Conservation (phyloP, 2,888 invertebrate species). For the Drosophila mimetica region DNA sequence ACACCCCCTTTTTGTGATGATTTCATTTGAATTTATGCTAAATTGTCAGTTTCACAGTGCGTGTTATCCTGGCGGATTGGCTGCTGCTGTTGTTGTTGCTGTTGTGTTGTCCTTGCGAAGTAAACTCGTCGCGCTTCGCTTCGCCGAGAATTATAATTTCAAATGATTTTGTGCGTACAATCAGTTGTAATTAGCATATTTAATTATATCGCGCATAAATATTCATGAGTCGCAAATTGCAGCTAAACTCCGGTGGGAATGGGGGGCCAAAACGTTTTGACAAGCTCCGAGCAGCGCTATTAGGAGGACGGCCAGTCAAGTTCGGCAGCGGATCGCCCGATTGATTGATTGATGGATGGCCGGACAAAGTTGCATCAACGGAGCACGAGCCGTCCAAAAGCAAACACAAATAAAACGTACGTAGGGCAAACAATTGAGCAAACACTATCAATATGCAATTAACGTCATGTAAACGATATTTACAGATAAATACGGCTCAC, state of each 20-base stretch:
- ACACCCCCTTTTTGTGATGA: constrained; percentile 49
- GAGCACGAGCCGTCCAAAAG: constrained; percentile 33
- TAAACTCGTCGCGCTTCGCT: constrained; percentile 1
- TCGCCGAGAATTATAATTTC: constrained; percentile 69
- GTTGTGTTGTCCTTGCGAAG: constrained; percentile 22
- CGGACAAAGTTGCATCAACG: constrained; percentile 15
- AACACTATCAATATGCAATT: constrained; percentile 69
- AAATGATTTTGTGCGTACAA: constrained; percentile 79
- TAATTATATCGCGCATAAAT: constrained; percentile 74
- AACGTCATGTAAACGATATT: constrained; percentile 56
- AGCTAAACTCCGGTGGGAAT: constrained; percentile 51
- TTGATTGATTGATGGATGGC: constrained; percentile 50
- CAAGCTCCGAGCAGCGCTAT: constrained; percentile 53
- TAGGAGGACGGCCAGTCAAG: constrained; percentile 20
- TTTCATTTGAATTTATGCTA: constrained; percentile 76
- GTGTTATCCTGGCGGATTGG: constrained; percentile 70
- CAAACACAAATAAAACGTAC: constrained; percentile 31
- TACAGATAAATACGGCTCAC: constrained; percentile 38
- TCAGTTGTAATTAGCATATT: constrained; percentile 78
- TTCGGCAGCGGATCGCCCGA: constrained; percentile 7
- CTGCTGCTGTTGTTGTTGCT: constrained; percentile 15
- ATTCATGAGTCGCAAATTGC: constrained; percentile 72
- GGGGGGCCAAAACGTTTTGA: constrained; percentile 58
- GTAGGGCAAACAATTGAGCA: constrained; percentile 48
- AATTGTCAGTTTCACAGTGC: constrained; percentile 72